Base-by-base conservation (phyloP, 1,140 invertebrate genomes). In the Ephestia elutella region DNA sequence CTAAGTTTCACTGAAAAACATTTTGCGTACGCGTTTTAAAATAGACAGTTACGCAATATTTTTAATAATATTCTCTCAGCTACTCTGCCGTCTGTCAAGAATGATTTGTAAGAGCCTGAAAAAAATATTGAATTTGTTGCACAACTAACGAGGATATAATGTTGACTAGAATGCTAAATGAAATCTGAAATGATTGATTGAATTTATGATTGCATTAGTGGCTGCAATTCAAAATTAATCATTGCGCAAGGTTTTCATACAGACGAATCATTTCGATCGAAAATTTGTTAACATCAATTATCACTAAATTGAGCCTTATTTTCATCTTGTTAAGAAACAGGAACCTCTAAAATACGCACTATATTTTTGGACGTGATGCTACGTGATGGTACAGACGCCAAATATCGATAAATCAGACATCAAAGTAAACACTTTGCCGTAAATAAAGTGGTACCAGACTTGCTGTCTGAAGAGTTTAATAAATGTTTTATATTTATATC, bases 391-490 rank as follows among this genome's bases (percentile, higher is more conserved):
- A 44, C 38, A 44, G 64, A 65, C 63, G 72, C 59, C 70, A 71
- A 68, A 75, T 72, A 75, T 44, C 38, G 38, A 62, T 62, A 62
- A 62, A 62, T 58, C 56, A 53, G 60, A 67, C 51, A 64, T 63
- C 19, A 35, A 59, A 65, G 63, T 64, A 69, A 69, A 65, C 65
- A 71, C 59, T 50, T 44, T 61, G 57, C 66, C 66, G 57, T 61
- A 73, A 73, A 73, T 70, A 73, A 69, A 70, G 64, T 19, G 15
- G 58, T 32, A 48, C 65, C 72, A 70, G 76, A 76, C 76, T 67
- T 59, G 72, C 72, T 62, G 74, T 79, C 76, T 79, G 73, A 73
- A 71, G 63, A 68, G 64, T 62, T 64, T 68, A 66, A 65, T 64
- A 71, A 63, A 70, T 70, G 57, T 63, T 60, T 44, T 10, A 10